A percentile compares a stretch with the other conserved stretches of the same genome.
These are phyloP conservation scores for Aporrectodea caliginosa DNA, from an alignment of 1,140 invertebrate genomes.

Conservation along the genomic window DNA sequence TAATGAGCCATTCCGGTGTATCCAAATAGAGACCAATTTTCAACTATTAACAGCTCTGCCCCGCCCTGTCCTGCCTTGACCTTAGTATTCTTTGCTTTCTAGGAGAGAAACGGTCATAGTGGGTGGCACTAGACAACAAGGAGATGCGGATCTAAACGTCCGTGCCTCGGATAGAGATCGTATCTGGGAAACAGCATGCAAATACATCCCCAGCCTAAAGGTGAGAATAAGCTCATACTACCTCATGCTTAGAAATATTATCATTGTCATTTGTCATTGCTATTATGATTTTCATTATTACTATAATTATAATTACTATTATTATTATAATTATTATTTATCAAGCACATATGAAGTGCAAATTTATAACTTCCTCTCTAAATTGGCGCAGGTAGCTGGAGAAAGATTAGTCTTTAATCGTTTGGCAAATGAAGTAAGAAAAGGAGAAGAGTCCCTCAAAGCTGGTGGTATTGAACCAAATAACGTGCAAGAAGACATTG, in stretches of 20 bases:
- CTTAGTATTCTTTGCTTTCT: too few species aligned
- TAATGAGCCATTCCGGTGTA: too few species aligned
- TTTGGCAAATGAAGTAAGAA: too few species aligned
- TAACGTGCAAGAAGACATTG: too few species aligned
- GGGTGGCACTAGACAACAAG: conserved; percentile 76
- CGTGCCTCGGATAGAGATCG: conserved; percentile 68
- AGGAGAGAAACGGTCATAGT: conserved; percentile 69
- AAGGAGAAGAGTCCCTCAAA: too few species aligned
- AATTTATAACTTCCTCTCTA: background rate
- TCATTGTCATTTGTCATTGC: background rate
- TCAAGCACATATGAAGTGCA: too few species aligned
- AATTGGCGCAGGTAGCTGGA: background rate
- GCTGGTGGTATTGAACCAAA: too few species aligned
- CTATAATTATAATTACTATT: background rate
- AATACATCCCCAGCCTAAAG: conserved; percentile 68
- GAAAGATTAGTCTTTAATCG: background rate
- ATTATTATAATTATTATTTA: too few species aligned
- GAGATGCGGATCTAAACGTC: conserved; percentile 68
- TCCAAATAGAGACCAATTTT: too few species aligned
- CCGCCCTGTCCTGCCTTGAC: too few species aligned
- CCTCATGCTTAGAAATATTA: background rate
- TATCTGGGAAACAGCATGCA: conserved; percentile 70
- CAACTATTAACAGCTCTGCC: too few species aligned
- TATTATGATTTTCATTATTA: background rate
- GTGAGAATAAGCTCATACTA: conserved; percentile 29